Evolutionary conservation across 2,797 vertebrate genomes (phyloP), one percentile per base, ranked within the genome.

Genomic region (Hemitrygon akajei): DNA sequence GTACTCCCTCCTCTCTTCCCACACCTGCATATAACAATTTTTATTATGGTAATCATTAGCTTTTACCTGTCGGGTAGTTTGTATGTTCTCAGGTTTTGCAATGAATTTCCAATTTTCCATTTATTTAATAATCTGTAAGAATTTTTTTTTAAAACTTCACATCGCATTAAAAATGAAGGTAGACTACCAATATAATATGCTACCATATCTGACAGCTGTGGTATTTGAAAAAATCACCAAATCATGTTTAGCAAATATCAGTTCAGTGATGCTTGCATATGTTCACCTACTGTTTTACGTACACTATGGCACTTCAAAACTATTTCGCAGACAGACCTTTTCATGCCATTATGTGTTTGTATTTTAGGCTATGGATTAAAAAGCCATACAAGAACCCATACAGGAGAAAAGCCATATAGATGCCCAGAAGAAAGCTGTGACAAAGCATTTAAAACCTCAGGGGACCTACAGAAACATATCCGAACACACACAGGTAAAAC

Each of bases 381-480:
- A 96, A 99, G 99, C 95, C 99, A 99, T 77, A 98, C 99, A 75
- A 97, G 99, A 94, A 99, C 99, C 94, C 99, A 99, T 96, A 99
- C 99, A 0, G 99, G 99, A 93, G 99, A 99, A 96, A 99, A 99
- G 97, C 99, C 99, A 56, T 99, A 99, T 94, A 96, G 98, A 94
- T 99, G 99, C 97, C 98, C 98, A 76, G 99, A 99, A 95, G 95
- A 98, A 81, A 99, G 99, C 95, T 99, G 99, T 96, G 98, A 97
- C 95, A 99, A 99, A 93, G 99, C 98, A 93, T 99, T 99, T 95
- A 99, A 99, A 97, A 99, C 99, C 34, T 99, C 99, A 4, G 99
- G 99, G 95, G 99, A 99, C 95, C 97, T 99, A 94, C 99, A 99
- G 95, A 99, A 99, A 96, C 99, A 99, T 95, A 99, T 99, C 6